Conservation (phyloP, 2,113 vertebrate species). For the Strigops habroptila region DNA sequence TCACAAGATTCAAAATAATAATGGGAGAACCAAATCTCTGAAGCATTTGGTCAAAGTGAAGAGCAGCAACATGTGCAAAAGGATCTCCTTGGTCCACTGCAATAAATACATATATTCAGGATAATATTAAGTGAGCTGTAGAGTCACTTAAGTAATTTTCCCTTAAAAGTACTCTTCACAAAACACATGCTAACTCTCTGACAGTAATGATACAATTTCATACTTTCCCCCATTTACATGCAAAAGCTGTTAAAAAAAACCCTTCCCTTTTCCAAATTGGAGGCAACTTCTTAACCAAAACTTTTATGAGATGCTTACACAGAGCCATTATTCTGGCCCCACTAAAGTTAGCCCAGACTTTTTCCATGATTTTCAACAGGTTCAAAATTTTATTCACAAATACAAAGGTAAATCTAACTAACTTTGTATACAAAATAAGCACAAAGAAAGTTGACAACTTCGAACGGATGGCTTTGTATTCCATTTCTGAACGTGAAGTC, state of each 20-base stretch:
- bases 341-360: background rate
- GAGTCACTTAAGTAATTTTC: background rate
- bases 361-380: background rate
- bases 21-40: constrained; percentile 97
- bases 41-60: constrained; percentile 99
- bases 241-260: background rate
- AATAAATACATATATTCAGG: background rate
- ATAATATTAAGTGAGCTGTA: background rate
- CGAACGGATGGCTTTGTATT: background rate
- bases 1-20: constrained; percentile 97
- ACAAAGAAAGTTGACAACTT: background rate
- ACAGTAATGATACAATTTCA: background rate
- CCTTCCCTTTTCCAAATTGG: background rate
- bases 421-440: background rate
- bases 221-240: background rate
- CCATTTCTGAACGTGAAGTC: background rate
- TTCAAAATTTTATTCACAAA: background rate
- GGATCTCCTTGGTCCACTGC: constrained; percentile 98
- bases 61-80: constrained; percentile 88
- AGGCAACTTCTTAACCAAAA: background rate
- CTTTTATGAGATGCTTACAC: background rate
- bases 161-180: background rate
- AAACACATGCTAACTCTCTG: background rate
- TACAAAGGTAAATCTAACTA: background rate
- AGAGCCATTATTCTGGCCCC: background rate